Base-by-base conservation (phyloP, 2,797 vertebrate genomes). In the Darevskia nairensis region DNA sequence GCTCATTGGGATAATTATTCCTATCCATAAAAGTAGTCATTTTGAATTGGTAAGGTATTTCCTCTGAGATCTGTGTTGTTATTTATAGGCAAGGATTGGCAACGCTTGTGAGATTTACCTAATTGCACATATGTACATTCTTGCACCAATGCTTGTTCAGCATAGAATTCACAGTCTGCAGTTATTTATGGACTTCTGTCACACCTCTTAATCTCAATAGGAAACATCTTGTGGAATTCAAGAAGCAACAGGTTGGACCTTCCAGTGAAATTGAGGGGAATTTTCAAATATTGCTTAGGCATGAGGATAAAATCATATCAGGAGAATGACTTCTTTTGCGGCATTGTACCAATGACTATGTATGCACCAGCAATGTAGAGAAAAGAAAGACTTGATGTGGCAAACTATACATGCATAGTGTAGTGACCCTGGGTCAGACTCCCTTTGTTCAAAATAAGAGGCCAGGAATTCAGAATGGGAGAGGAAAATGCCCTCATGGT, bases 121-220 rank as follows among this genome's bases (percentile, higher is more conserved):
- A 46, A 15, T 8, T 83, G 84, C 25, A 86, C 82, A 89, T 32
- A 1, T 76, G 8, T 66, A n/a, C 82, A 27, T 88, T 8, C 1
- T 27, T 21, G 29, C 75, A 78, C 44, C 83, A 79, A 90, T 84
- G 84, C 76, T 77, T 92, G 27, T 84, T 88, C 66, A 76, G 80
- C 79, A 77, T 90, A 84, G 44, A 75, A 85, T 72, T 92, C 88
- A 86, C 80, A 79, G 32, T 94, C 86, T 41, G 69, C 69, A 61
- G 4, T 83, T 89, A 84, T 84, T 87, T 87, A 75, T 74, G 66
- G 77, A 66, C 64, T 81, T 86, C 35, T 1, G 41, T 71, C 64
- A 27, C 6, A 59, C 50, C 29, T 46, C n/a, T 21, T n/a, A 25
- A n/a, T 87, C 64, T 55, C 44, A 84, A 64, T 8, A 76, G 83